phyloP scores from a whole-genome alignment of 1,140 invertebrate genomes.

The Lamellibrachia luymesi region DNA sequence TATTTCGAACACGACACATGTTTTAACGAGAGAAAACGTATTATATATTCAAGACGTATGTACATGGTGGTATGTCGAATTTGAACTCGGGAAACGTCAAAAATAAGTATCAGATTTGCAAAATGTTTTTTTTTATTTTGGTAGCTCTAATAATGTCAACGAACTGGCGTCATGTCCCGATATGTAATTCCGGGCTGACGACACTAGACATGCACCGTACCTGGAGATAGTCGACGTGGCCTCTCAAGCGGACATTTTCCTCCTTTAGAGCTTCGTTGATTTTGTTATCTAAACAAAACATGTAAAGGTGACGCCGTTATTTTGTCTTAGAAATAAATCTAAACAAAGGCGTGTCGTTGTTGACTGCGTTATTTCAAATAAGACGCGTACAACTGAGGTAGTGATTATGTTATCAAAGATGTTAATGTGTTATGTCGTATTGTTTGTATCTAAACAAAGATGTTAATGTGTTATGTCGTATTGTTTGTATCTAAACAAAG shows the following conservation, averaged over 20 bases:
- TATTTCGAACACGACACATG: not conserved
- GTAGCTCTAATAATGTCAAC: no score
- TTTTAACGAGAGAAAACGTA: not conserved
- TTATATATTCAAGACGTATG: not conserved
- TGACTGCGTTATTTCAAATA: no score
- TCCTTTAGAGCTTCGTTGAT: constrained; percentile 17
- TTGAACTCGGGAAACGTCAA: not conserved
- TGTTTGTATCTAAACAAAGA: no score
- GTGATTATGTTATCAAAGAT: no score
- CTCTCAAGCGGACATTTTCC: constrained; percentile 16
- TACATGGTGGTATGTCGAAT: not conserved
- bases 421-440: no score
- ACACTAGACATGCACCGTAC: not conserved
- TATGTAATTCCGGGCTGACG: not conserved
- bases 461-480: no score
- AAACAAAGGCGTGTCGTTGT: no score
- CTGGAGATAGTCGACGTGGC: not conserved
- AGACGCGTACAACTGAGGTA: no score
- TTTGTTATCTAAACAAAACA: constrained; percentile 28
- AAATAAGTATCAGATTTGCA: not conserved
- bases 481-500: no score
- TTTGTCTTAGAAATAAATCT: not conserved
- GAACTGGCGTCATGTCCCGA: not conserved
- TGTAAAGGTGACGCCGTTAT: constrained; percentile 6
- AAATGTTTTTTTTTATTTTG: not conserved